phyloP scores from a whole-genome alignment of 2,888 invertebrate genomes.

The Bhutanitis thaidina region DNA sequence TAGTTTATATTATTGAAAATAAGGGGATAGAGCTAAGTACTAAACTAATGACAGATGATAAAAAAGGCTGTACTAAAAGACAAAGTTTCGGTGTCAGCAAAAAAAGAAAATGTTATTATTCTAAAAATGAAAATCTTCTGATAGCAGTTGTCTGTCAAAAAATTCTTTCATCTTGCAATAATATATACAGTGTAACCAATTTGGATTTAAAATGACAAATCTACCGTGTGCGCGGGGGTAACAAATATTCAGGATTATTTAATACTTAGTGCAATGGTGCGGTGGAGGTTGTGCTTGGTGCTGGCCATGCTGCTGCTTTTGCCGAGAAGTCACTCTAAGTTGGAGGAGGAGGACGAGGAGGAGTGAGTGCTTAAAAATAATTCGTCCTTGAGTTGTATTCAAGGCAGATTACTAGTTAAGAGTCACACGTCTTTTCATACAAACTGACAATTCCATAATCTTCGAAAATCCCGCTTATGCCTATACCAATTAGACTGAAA shows the following conservation, averaged over 20 bases:
- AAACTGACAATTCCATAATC: too few species aligned
- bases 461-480: too few species aligned
- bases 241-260: constrained; percentile 30
- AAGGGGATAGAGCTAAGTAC: too few species aligned
- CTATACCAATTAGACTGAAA: too few species aligned
- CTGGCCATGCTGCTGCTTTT: constrained; percentile 57
- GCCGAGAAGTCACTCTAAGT: constrained; percentile 43
- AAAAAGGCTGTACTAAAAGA: constrained; percentile 14
- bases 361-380: constrained; percentile 42
- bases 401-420: too few species aligned
- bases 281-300: constrained; percentile 57
- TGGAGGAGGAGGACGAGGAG: constrained; percentile 52
- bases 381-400: too few species aligned
- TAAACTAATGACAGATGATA: neutral
- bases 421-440: too few species aligned
- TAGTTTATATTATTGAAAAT: too few species aligned
- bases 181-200: constrained; percentile 38
- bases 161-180: constrained; percentile 30
- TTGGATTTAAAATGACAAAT: constrained; percentile 67
- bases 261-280: constrained; percentile 51
- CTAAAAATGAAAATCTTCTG: constrained; percentile 56
- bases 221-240: constrained; percentile 45
- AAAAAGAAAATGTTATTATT: constrained; percentile 51
- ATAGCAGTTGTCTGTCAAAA: constrained; percentile 49
- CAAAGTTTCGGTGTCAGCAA: constrained; percentile 22